Evolutionary conservation across 2,113 vertebrate genomes (phyloP), one percentile per base, ranked within the genome.

Genomic region (Toxotes chatareus): DNA sequence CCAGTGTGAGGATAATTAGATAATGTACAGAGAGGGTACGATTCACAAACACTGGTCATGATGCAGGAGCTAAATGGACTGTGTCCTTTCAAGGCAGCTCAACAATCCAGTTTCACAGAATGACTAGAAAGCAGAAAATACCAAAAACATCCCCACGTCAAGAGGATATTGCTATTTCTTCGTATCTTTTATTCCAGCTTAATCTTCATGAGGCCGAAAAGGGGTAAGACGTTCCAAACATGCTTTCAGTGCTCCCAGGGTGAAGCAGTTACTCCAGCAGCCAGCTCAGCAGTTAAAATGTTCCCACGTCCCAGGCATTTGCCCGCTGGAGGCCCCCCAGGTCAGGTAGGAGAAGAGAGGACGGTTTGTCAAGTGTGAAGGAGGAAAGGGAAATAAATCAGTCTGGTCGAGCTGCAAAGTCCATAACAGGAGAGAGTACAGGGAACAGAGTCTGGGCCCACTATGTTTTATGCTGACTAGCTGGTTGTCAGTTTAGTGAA

Each of bases 341-440:
- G 82, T 85, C 65, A 86, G 86, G 65, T 49, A 64, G 57, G 46
- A 77, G 42, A 82, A 73, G 56, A 76, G 16, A 17, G 80, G 8
- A 62, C 7, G 11, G 21, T 83, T 82, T 83, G 67, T 84, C 73
- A 65, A 86, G 80, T 67, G 79, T 71, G 76, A 87, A 76, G 66
- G 53, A 55, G 42, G 44, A 80, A 71, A 10, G 16, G 34, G 60
- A 63, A 76, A 83, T 82, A 80, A 87, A 91, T 89, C 77, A 79
- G 67, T 76, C 23, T 36, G 21, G 76, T 5, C 1, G 1, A 73
- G 74, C 75, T 76, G 77, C 65, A 78, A 63, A 78, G 46, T 56
- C 40, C 65, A 76, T 46, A 73, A 76, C 68, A 79, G 79, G 60
- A 70, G 19, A 57, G n/a, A 49, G 57, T 13, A 27, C 10, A 56